Conservation (phyloP, 2,888 invertebrate genomes). For the Trichogramma evanescens region DNA sequence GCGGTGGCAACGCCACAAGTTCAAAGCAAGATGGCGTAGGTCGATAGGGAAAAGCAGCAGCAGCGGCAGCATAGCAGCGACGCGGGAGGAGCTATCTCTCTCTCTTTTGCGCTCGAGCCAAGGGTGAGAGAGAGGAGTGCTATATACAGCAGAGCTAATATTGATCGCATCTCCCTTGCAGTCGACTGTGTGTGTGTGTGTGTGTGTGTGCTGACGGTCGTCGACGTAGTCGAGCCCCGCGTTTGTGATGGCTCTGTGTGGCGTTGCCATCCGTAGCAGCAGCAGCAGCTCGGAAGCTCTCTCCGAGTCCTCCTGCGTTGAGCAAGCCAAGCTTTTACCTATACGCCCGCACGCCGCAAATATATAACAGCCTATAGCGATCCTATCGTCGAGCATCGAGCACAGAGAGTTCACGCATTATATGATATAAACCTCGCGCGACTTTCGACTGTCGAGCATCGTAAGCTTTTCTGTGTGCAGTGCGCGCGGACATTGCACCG, state of each 20-base stretch:
- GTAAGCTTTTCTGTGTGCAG: too few relatives aligned
- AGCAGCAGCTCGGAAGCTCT: too few relatives aligned
- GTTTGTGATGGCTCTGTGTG: conserved; percentile 35
- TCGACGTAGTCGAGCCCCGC: neutral
- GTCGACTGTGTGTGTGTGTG: neutral
- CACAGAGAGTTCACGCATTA: too few relatives aligned
- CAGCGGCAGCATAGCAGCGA: neutral
- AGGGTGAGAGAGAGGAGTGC: neutral
- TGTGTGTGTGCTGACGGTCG: neutral
- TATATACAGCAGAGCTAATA: neutral
- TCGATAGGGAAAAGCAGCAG: neutral
- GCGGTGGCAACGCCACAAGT: too few relatives aligned
- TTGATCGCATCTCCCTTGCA: neutral
- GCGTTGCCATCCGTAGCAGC: conserved; percentile 30
- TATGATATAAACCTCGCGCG: conserved; percentile 3
- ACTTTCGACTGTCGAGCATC: neutral
- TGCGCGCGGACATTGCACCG: too few relatives aligned
- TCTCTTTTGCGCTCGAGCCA: conserved; percentile 3
- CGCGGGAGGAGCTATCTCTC: too few relatives aligned
- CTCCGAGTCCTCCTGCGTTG: too few relatives aligned
- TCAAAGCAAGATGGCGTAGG: too few relatives aligned
- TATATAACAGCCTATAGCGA: too few relatives aligned
- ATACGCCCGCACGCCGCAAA: too few relatives aligned
- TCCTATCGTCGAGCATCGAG: too few relatives aligned
- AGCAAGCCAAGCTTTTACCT: too few relatives aligned